Base-by-base conservation (phyloP, 2,797 vertebrate genomes). In the Etheostoma nigrum region DNA sequence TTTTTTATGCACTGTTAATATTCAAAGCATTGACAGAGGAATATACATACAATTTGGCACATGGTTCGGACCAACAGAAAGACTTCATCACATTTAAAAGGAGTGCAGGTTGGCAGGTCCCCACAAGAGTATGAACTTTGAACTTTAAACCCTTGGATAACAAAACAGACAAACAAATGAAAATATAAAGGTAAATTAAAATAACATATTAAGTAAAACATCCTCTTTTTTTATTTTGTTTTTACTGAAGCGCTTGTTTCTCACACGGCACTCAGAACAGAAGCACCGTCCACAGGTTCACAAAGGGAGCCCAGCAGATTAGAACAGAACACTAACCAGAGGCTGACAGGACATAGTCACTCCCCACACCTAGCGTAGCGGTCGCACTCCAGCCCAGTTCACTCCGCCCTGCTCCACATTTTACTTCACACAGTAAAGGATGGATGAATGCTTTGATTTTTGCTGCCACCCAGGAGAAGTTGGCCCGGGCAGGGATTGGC, bases 21-120 rank as follows among this genome's bases (percentile, higher is more conserved):
- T 92, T 90, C 93, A 95, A 95, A 93, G 94, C 91, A 91, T 86
- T 85, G 94, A 94, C 92, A 94, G 90, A 92, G 90, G 89, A 94
- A 86, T 88, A 93, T 90, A 93, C 90, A 94, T 88, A 94, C 88
- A 94, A 88, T 96, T 96, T 96, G 95, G 95, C 95, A 96, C 90
- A 90, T 91, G 90, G 93, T 95, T 94, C 82, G 61, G 92, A 95
- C 91, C 90, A 93, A 95, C 91, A 90, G 78, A 95, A 91, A 91
- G 85, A 85, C 83, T 89, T 86, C 2, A 82, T 94, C 92, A 94
- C 92, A 94, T 93, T 94, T 91, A 88, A 92, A 91, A 89, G 88
- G 90, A 92, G 89, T 91, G 91, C 91, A 89, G 86, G 87, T 89
- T 81, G 88, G 87, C 88, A 91, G 90, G 90, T 92, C 90, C 91